A percentile compares a stretch with the other conserved stretches of the same genome.
These are phyloP conservation scores for Eupithecia insigniata DNA, from an alignment of 2,888 invertebrate genomes.

Conservation along the genomic window DNA sequence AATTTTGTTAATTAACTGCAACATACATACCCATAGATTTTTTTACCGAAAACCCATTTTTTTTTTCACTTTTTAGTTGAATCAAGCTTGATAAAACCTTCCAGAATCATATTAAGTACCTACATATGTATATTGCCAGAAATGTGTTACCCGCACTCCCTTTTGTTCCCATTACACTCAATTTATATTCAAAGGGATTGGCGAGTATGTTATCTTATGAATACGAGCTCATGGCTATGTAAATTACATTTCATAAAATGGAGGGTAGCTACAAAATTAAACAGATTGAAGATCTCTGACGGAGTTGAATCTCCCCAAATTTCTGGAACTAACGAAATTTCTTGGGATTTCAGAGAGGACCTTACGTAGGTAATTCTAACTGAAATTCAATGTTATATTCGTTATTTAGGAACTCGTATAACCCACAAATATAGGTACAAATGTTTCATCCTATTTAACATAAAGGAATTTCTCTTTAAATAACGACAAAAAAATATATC, in stretches of 20 bases:
- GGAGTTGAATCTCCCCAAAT: slow-evolving; percentile 45
- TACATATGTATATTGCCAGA: slow-evolving; percentile 29
- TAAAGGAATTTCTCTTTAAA: too few species aligned
- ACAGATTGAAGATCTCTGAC: slow-evolving; percentile 51
- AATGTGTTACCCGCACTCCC: slow-evolving; percentile 30
- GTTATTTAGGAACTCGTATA: not conserved
- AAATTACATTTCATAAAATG: slow-evolving; percentile 53
- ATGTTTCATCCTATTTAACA: not conserved
- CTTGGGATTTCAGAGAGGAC: slow-evolving; percentile 38
- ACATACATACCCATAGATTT: not conserved
- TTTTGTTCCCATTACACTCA: slow-evolving; percentile 36
- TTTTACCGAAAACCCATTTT: not conserved
- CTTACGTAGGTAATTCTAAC: slow-evolving; percentile 30
- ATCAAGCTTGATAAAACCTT: not conserved
- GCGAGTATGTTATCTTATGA: slow-evolving; percentile 33
- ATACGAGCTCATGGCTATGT: slow-evolving; percentile 45
- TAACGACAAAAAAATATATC: too few species aligned
- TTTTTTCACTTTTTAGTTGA: not conserved
- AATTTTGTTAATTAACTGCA: too few species aligned
- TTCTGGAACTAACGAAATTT: slow-evolving; percentile 43
- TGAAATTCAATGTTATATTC: slow-evolving; percentile 41
- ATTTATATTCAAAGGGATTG: slow-evolving; percentile 39
- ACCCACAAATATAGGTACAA: not conserved
- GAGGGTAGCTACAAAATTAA: slow-evolving; percentile 49
- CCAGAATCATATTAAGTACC: not conserved